These are phyloP conservation scores for Hyperopisus bebe DNA, from an alignment of 2,113 vertebrate genomes.

Conservation along the genomic window DNA sequence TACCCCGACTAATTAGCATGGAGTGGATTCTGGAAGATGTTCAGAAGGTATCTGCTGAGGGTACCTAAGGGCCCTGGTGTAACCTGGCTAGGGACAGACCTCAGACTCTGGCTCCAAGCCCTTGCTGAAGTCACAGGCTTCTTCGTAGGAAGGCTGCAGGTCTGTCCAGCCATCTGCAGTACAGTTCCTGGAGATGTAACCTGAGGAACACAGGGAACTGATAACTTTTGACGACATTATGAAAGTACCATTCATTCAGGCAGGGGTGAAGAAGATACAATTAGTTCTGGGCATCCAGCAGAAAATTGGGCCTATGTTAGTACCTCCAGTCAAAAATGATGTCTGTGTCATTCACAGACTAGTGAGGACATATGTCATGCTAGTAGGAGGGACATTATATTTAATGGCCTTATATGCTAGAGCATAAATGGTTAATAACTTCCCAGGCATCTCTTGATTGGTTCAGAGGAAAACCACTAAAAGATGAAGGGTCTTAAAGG, in stretches of 20 bases:
- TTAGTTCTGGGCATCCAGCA: neutral
- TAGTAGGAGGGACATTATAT: neutral
- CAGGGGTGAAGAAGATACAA: neutral
- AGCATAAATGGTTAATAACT: neutral
- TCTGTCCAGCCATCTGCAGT: constrained; percentile 57
- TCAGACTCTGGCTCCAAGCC: constrained; percentile 51
- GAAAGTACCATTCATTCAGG: neutral
- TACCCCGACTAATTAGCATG: neutral
- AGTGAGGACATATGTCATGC: neutral
- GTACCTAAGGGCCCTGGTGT: neutral
- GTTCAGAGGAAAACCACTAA: neutral
- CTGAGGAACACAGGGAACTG: constrained; percentile 30
- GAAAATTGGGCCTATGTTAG: neutral
- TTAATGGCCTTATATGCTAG: neutral
- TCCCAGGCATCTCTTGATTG: neutral
- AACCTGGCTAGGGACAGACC: constrained; percentile 36
- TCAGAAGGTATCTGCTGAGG: neutral
- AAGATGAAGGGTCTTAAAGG: neutral
- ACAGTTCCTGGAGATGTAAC: constrained; percentile 62
- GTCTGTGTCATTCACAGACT: neutral
- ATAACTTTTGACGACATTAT: neutral
- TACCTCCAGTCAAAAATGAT: neutral
- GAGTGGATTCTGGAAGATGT: neutral
- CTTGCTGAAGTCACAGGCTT: constrained; percentile 54
- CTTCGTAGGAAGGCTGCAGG: constrained; percentile 54